Base-by-base conservation (phyloP, 2,888 invertebrate genomes). In the Eumacrocentrus americanus region DNA sequence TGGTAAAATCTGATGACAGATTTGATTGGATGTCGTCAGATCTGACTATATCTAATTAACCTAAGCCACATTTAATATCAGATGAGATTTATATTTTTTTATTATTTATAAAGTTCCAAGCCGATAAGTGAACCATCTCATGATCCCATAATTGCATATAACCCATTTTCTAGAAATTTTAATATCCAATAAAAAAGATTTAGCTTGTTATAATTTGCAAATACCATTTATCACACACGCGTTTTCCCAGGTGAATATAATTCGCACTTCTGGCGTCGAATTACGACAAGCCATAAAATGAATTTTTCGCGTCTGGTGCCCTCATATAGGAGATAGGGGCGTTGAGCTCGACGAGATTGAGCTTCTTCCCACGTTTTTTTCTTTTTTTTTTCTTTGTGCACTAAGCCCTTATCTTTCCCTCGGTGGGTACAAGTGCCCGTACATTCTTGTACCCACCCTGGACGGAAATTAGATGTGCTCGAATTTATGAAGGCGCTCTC, bases 261-360 rank as follows among this genome's bases (percentile, higher is more conserved):
- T 52, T 50, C 48, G 48, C 29, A 22, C 1, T 40, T 54, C 54
- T 23, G 35, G 51, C 20, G 22, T 52, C 22, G 54, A 60, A 60
- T 60, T 54, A 60, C 60, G 54, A 50, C 54, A 48, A 40, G 48
- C 54, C 42, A 54, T 60, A 60, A 54, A 60, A 60, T 55, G 60
- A 55, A 60, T 60, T 60, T 55, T 40, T 48, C 55, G 25, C 23
- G 42, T 54, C 42, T 42, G 54, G 54, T 23, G 54, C 44, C 34
- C 42, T 54, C 50, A 55, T 35, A 14, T 34, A 40, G 35, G 16
- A 60, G 60, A 60, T 60, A 60, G 60, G 40, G 42, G 22, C 35
- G 16, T 25, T 53, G 16, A 16, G 18, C 22, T 29, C 44, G 29
- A 12, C 18, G 54, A 44, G 54, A 44, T 54, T 52, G 46, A 18